Percentiles rank a stretch among this genome's conserved stretches.
Conservation (phyloP, 2,113 vertebrate species). For the Pseudorasbora parva region DNA sequence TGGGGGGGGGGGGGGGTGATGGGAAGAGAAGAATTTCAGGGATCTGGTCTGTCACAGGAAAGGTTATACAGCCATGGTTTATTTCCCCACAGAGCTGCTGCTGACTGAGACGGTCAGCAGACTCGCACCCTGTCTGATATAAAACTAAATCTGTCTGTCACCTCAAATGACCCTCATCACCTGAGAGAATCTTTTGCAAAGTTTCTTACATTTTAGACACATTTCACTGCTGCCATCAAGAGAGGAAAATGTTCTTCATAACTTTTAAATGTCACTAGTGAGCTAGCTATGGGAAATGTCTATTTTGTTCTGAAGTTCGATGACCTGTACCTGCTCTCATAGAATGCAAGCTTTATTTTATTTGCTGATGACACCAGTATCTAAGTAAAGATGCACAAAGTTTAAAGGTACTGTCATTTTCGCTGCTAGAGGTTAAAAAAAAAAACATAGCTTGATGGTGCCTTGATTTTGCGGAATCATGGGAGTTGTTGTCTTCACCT, state of each 20-base stretch:
- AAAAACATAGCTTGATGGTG: no score
- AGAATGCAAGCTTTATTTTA: neutral
- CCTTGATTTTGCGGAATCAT: no score
- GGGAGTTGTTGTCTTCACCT: no score
- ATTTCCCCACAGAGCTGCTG: conserved; percentile 35
- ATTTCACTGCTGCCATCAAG: neutral
- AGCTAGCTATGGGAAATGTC: no score
- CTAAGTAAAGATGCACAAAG: neutral
- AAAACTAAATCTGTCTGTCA: conserved; percentile 47
- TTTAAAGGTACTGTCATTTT: neutral
- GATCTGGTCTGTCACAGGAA: conserved; percentile 46
- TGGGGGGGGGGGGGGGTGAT: neutral
- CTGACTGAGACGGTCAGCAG: neutral
- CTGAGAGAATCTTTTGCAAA: conserved; percentile 32
- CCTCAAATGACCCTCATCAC: conserved; percentile 47
- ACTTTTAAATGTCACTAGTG: neutral
- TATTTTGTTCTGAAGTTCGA: neutral
- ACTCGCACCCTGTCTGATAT: conserved; percentile 33
- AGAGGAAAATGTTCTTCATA: neutral
- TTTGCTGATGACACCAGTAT: neutral
- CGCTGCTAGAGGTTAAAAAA: no score
- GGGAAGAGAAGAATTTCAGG: conserved; percentile 29
- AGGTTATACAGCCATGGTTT: conserved; percentile 43
- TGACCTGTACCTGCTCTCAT: neutral
- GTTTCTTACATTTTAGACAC: conserved; percentile 41